These are phyloP conservation scores for Seriola aureovittata DNA, from an alignment of 2,113 vertebrate species.

Conservation along the genomic window DNA sequence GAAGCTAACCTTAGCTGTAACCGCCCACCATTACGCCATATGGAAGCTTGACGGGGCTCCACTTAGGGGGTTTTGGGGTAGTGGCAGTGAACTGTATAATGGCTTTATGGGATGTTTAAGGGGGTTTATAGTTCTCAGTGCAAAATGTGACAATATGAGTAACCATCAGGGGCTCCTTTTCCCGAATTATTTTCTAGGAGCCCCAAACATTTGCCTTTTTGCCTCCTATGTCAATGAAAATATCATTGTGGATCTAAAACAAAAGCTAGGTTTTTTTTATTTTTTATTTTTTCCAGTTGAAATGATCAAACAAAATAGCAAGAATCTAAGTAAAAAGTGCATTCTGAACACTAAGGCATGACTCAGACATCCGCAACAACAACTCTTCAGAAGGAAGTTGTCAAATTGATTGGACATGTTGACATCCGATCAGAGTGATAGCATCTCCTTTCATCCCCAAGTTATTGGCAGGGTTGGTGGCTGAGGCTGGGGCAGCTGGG, in stretches of 20 bases:
- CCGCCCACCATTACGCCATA: too few relatives aligned
- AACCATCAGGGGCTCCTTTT: too few relatives aligned
- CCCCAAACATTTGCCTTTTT: too few relatives aligned
- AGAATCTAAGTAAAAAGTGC: not conserved
- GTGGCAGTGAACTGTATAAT: too few relatives aligned
- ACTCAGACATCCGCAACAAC: not conserved
- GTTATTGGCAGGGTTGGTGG: conserved; percentile 53
- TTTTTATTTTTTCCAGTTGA: not conserved
- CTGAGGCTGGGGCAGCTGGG: conserved; percentile 59
- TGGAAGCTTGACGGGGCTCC: too few relatives aligned
- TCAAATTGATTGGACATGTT: conserved; percentile 26
- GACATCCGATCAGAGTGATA: conserved; percentile 37
- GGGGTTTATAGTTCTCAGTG: too few relatives aligned
- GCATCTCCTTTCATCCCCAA: conserved; percentile 35
- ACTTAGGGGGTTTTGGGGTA: too few relatives aligned
- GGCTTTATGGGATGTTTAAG: too few relatives aligned
- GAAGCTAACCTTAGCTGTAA: too few relatives aligned
- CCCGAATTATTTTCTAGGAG: too few relatives aligned
- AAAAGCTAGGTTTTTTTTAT: not conserved
- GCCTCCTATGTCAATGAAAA: not conserved
- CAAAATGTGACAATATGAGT: too few relatives aligned
- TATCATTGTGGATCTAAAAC: not conserved
- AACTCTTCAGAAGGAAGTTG: not conserved
- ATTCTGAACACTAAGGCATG: not conserved
- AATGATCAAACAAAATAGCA: not conserved